These are phyloP conservation scores for Malthinus seriepunctatus DNA, from an alignment of 2,888 invertebrate species.

Conservation along the genomic window DNA sequence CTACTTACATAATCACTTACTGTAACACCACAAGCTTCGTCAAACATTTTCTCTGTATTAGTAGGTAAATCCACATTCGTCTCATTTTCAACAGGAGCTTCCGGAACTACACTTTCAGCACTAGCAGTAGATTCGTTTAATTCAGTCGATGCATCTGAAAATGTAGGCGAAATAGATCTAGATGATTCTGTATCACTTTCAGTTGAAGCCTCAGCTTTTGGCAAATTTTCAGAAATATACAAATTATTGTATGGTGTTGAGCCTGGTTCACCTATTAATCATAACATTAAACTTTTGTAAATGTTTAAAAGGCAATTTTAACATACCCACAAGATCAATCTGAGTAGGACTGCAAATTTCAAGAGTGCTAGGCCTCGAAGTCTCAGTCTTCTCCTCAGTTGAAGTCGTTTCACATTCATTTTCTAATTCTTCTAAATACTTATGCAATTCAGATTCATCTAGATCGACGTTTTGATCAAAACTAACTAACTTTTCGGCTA, in stretches of 20 bases:
- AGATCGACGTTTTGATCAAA: slow-evolving; percentile 46
- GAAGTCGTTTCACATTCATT: slow-evolving; percentile 34
- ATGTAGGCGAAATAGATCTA: slow-evolving; percentile 46
- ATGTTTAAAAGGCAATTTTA: not conserved
- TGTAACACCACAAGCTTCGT: too few relatives aligned
- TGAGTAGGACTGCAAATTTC: slow-evolving; percentile 12
- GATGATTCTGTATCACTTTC: slow-evolving; percentile 39
- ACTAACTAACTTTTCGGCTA: slow-evolving; percentile 30
- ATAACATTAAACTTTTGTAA: not conserved
- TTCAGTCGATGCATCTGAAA: slow-evolving; percentile 41
- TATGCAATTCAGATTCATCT: slow-evolving; percentile 48
- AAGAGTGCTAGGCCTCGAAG: slow-evolving; percentile 11
- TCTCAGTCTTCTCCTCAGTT: not conserved
- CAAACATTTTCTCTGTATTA: too few relatives aligned
- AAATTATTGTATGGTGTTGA: slow-evolving; percentile 55
- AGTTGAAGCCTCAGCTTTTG: slow-evolving; percentile 4
- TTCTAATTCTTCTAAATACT: slow-evolving; percentile 50
- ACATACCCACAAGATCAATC: slow-evolving; percentile 18
- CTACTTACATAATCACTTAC: not conserved
- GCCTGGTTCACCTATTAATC: slow-evolving; percentile 47
- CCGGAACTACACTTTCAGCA: slow-evolving; percentile 24
- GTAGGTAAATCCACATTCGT: not conserved
- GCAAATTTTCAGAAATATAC: slow-evolving; percentile 46
- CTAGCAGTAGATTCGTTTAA: slow-evolving; percentile 35
- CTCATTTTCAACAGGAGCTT: not conserved